Percentiles rank a stretch among this genome's conserved stretches.
Conservation (phyloP, 2,113 vertebrate species). For the Myotis yumanensis region DNA sequence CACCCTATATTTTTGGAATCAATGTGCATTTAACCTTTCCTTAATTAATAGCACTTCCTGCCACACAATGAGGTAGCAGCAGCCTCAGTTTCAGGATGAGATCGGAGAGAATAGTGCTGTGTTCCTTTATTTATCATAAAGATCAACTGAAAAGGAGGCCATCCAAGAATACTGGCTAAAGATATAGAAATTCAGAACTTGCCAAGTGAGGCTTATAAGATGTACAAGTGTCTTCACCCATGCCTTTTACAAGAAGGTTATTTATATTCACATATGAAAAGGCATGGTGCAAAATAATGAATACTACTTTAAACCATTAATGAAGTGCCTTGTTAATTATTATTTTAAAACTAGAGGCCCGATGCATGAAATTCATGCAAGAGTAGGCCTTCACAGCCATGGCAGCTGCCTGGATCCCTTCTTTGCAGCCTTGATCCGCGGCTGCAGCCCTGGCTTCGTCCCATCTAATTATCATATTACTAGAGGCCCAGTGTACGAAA, state of each 20-base stretch:
- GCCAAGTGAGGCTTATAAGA: not conserved
- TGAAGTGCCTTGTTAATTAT: not conserved
- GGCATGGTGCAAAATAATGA: not conserved
- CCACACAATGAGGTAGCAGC: not conserved
- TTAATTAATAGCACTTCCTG: slow-evolving; percentile 45
- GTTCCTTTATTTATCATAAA: slow-evolving; percentile 35
- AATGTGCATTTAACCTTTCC: slow-evolving; percentile 52
- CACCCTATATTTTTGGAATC: slow-evolving; percentile 62
- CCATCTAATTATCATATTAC: too few relatives aligned
- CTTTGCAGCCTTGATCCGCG: too few relatives aligned
- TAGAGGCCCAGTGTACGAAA: too few relatives aligned
- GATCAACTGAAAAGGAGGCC: not conserved
- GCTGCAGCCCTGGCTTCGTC: too few relatives aligned
- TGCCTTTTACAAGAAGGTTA: not conserved
- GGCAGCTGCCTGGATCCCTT: too few relatives aligned
- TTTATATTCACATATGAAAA: not conserved
- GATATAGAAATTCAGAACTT: not conserved
- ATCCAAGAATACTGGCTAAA: not conserved
- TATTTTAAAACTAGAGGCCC: not conserved
- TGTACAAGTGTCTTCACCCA: not conserved
- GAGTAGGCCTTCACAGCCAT: too few relatives aligned
- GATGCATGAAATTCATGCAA: too few relatives aligned
- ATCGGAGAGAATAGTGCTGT: not conserved
- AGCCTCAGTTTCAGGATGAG: not conserved
- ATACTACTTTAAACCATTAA: not conserved